Conservation (phyloP, 2,797 vertebrate species). For the Melanogrammus aeglefinus region DNA sequence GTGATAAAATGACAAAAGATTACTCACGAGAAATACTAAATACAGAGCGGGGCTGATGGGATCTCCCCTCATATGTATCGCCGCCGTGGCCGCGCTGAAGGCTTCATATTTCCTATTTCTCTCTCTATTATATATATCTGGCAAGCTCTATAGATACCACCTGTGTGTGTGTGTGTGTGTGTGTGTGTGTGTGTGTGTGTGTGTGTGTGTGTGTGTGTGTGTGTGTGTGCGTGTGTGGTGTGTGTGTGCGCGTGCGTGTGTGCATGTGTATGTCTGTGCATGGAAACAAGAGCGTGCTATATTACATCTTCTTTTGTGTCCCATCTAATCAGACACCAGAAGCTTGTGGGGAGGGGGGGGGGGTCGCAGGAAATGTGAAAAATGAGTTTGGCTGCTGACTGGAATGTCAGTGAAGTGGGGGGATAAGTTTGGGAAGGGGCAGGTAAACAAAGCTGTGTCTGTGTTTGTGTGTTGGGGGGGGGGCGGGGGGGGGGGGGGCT, state of each 20-base stretch:
- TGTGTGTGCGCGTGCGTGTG: conserved; percentile 2
- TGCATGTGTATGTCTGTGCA: background rate
- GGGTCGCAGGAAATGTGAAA: conserved; percentile 29
- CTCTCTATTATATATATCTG: conserved; percentile 68
- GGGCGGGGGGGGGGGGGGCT: conserved; percentile 40
- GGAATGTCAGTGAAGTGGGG: conserved; percentile 49
- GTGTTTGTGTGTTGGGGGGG: background rate
- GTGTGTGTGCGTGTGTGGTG: background rate
- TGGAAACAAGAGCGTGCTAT: conserved; percentile 18
- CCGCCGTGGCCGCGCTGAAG: conserved; percentile 56
- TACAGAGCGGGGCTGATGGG: conserved; percentile 69
- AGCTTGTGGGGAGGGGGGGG: conserved; percentile 20
- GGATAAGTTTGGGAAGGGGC: conserved; percentile 47
- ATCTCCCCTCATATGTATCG: conserved; percentile 71
- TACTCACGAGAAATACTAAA: conserved; percentile 76
- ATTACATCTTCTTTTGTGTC: conserved; percentile 53
- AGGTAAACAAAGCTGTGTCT: conserved; percentile 17
- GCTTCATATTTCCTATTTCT: conserved; percentile 74
- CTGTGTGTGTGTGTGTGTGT: conserved; percentile 23
- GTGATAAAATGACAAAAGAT: conserved; percentile 77
- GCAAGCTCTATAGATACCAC: conserved; percentile 60
- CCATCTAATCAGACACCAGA: conserved; percentile 61
- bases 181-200: conserved; percentile 22
- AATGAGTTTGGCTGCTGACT: conserved; percentile 47
- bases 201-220: background rate